These are phyloP conservation scores for Rhynchopsitta pachyrhyncha DNA, from an alignment of 2,113 vertebrate genomes.

Conservation along the genomic window DNA sequence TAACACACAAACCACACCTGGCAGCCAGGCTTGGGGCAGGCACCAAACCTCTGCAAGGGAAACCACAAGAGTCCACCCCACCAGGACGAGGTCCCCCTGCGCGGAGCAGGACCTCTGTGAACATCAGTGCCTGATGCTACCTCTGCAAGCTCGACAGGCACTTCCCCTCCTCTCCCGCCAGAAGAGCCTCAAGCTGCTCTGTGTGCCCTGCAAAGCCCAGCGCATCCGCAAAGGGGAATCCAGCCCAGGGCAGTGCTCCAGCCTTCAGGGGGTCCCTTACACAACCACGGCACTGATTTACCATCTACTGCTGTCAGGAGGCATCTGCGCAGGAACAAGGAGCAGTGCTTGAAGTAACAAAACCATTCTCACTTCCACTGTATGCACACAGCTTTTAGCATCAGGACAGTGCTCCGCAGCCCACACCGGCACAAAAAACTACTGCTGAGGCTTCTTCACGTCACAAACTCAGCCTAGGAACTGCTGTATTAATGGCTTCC, in stretches of 20 bases:
- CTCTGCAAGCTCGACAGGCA: fast-evolving
- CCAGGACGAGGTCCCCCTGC: fast-evolving
- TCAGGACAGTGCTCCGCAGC: neutral
- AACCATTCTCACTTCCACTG: neutral
- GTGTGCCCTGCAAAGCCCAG: neutral
- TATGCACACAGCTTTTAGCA: neutral
- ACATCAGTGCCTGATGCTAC: neutral
- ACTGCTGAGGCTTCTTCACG: neutral
- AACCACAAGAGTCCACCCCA: neutral
- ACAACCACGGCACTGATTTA: neutral
- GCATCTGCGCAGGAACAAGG: neutral
- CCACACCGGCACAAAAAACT: neutral
- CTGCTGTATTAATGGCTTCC: neutral
- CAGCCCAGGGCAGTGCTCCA: neutral
- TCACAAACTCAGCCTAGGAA: neutral
- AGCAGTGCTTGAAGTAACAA: neutral
- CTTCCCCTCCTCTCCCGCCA: neutral
- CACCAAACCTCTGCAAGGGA: neutral
- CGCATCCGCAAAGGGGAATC: neutral
- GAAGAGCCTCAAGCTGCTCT: neutral
- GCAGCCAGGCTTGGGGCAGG: neutral
- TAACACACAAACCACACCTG: neutral
- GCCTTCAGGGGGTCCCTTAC: neutral
- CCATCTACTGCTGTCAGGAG: neutral
- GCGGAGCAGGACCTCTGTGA: neutral